Evolutionary conservation across 2,888 invertebrate species (phyloP), one percentile per base, ranked within the genome.

Genomic region (Miltochrista miniata): DNA sequence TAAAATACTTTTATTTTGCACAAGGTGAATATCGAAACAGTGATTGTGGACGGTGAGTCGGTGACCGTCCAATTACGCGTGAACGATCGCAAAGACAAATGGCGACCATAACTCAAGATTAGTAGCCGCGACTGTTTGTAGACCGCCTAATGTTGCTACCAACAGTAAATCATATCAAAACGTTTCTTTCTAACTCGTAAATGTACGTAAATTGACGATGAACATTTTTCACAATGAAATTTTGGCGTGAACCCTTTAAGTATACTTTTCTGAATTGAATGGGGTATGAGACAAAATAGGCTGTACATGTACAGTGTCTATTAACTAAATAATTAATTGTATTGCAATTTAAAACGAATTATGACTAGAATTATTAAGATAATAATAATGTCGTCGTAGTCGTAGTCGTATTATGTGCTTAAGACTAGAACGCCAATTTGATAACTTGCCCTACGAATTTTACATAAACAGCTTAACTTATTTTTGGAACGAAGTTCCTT

Each of bases 51-150:
- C 70, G 70, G 70, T 72, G 74, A 70, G 74, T 72, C 70, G 70
- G 70, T 72, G 74, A 70, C 71, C 68, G 74, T 76, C 75, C 81
- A 78, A 82, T 83, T 83, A 76, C 75, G 73, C 74, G 78, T 74
- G 74, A 74, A 75, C 64, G 67, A 63, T 70, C 61, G 63, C 65
- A 68, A 74, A 80, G 85, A 85, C 74, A 79, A 79, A 85, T 82
- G 71, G 75, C 61, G 41, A 51, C 71, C 75, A 85, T 86, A 84
- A 84, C 72, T 86, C 83, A 82, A 82, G 86, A 83, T 83, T 84
- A 84, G 71, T 60, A 56, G 64, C 61, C 64, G 67, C 69, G 62
- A 59, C 61, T 60, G 65, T 66, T 70, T 57, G 59, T 64, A 66
- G 66, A 64, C 64, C 59, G 61, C 66, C 57, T 65, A 72, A 67